Conservation (phyloP, 2,113 vertebrate species). For the Lophura nycthemera region DNA sequence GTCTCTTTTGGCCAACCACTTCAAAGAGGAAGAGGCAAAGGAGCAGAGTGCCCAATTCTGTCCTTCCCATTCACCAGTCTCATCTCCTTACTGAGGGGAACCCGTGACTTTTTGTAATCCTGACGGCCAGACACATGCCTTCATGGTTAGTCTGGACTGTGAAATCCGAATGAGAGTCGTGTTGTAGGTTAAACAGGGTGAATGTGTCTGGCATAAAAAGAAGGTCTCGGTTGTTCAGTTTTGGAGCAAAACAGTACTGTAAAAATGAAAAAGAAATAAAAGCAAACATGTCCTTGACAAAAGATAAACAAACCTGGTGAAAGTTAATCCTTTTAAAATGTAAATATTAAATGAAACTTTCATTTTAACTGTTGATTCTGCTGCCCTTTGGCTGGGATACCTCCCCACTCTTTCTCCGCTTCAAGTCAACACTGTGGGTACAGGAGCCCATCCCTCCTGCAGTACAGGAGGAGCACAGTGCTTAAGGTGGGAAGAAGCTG, state of each 20-base stretch:
- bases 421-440: not conserved
- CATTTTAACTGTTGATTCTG: conserved; percentile 20
- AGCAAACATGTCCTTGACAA: conserved; percentile 16
- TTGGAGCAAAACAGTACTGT: conserved; percentile 40
- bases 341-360: conserved; percentile 61
- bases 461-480: not conserved
- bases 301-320: conserved; percentile 27
- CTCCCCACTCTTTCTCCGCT: not conserved
- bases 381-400: conserved; percentile 33
- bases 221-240: not conserved
- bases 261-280: conserved; percentile 26
- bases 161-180: not conserved
- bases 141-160: accelerated
- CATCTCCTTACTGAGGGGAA: not conserved
- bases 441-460: not conserved
- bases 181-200: not conserved
- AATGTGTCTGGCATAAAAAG: not conserved
- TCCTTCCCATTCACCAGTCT: accelerated
- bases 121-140: not conserved
- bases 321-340: conserved; percentile 47
- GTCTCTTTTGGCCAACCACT: not conserved
- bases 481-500: not conserved
- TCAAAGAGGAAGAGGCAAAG: not conserved
- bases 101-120: not conserved
- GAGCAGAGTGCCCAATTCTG: not conserved